Evolutionary conservation across 53 echinoderm and acorn worm species (phyloP).

Genomic region (Crossaster papposus): DNA sequence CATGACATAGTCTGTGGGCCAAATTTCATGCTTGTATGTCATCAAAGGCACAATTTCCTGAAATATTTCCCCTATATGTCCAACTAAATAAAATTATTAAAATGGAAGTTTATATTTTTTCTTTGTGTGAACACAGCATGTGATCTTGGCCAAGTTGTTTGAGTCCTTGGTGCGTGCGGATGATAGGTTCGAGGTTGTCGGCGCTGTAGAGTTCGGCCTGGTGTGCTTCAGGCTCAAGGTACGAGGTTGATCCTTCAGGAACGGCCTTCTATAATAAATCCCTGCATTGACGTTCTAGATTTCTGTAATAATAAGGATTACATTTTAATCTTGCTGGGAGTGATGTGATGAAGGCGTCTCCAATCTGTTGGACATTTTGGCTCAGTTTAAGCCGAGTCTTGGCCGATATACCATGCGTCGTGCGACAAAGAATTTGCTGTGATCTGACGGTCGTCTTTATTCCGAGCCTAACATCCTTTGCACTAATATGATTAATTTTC

Average conservation of each 20-base stretch:
- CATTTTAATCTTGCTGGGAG: background rate
- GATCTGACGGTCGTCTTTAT: too few species aligned
- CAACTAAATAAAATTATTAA: background rate
- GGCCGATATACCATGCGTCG: too few species aligned
- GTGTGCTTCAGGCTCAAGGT: slow-evolving; percentile 89
- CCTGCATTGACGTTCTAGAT: background rate
- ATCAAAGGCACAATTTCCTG: too few species aligned
- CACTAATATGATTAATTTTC: too few species aligned
- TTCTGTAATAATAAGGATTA: background rate
- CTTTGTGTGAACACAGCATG: slow-evolving; percentile 58
- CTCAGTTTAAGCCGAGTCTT: too few species aligned
- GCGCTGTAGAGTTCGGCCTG: slow-evolving; percentile 78
- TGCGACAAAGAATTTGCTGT: too few species aligned
- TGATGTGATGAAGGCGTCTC: background rate
- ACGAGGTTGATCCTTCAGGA: background rate
- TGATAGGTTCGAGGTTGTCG: slow-evolving; percentile 76
- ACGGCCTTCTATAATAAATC: background rate
- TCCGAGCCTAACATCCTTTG: too few species aligned
- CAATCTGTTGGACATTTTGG: too few species aligned
- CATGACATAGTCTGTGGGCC: too few species aligned
- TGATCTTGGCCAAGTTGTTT: slow-evolving; percentile 72
- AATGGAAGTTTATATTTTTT: background rate
- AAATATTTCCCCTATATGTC: too few species aligned
- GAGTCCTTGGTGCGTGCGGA: slow-evolving; percentile 68
- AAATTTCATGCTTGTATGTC: too few species aligned